phyloP scores from a whole-genome alignment of 2,797 vertebrate genomes.

The Propithecus deckenii region DNA sequence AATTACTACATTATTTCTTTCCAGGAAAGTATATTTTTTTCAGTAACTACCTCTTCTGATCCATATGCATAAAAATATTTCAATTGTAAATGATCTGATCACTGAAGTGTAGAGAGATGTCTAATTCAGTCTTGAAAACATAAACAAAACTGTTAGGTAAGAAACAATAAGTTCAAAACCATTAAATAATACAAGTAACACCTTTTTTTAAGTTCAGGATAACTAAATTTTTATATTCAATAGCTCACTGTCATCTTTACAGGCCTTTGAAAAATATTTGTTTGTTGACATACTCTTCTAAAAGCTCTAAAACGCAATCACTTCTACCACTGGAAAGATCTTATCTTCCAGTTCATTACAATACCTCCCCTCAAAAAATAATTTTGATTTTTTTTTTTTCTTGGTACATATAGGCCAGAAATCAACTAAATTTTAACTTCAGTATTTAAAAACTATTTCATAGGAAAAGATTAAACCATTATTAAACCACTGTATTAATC shows the following conservation, averaged over 20 bases:
- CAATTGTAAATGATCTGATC: constrained; percentile 20
- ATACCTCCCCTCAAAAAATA: background rate
- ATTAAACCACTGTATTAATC: background rate
- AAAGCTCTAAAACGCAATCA: background rate
- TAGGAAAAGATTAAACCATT: background rate
- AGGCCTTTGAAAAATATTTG: background rate
- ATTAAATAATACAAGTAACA: background rate
- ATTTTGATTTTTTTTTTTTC: background rate
- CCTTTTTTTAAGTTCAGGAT: background rate
- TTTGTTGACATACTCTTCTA: background rate
- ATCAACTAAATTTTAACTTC: background rate
- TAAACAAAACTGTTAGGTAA: background rate
- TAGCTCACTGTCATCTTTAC: background rate
- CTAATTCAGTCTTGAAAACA: background rate
- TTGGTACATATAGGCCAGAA: background rate
- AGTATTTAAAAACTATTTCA: constrained; percentile 3
- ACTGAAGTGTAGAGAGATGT: background rate
- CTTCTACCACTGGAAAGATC: background rate
- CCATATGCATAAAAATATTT: constrained; percentile 38
- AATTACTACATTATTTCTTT: background rate
- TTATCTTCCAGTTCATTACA: background rate
- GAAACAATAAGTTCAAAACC: constrained; percentile 7
- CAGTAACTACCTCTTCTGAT: background rate
- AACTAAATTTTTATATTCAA: background rate
- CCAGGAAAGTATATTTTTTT: background rate